Percentiles rank a stretch among this genome's conserved stretches.
Evolutionary conservation across 35 echinoderm and acorn worm species (phyloP).

Genomic region (Strongylocentrotus purpuratus): DNA sequence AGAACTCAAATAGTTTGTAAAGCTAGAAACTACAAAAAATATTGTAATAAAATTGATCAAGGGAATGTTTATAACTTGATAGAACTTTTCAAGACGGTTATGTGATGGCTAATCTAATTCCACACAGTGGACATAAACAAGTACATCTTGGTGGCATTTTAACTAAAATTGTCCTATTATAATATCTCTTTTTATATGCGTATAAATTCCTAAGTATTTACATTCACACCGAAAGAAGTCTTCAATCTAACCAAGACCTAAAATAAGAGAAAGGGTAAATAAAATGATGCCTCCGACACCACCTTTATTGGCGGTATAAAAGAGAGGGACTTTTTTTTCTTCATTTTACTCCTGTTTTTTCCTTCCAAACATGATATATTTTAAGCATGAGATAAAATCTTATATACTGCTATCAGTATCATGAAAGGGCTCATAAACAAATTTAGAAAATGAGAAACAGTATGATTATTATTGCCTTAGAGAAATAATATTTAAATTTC

Average conservation of each 20-base stretch:
- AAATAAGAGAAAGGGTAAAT: background rate
- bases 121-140: background rate
- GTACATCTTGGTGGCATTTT: background rate
- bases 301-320: background rate
- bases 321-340: background rate
- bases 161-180: background rate
- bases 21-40: background rate
- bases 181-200: too few relatives aligned
- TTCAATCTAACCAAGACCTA: background rate
- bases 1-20: background rate
- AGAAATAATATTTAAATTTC: background rate
- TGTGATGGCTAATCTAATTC: background rate
- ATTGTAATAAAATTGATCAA: background rate
- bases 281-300: too few relatives aligned
- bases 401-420: background rate
- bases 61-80: conserved; percentile 9
- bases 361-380: background rate
- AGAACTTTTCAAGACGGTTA: background rate
- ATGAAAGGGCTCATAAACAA: background rate
- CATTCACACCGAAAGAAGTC: background rate
- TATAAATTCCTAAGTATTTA: background rate
- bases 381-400: background rate
- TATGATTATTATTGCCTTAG: background rate
- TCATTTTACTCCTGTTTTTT: background rate
- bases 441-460: background rate